Base-by-base conservation (phyloP, 2,888 invertebrate species). In the Caenorhabditis sp. region DNA sequence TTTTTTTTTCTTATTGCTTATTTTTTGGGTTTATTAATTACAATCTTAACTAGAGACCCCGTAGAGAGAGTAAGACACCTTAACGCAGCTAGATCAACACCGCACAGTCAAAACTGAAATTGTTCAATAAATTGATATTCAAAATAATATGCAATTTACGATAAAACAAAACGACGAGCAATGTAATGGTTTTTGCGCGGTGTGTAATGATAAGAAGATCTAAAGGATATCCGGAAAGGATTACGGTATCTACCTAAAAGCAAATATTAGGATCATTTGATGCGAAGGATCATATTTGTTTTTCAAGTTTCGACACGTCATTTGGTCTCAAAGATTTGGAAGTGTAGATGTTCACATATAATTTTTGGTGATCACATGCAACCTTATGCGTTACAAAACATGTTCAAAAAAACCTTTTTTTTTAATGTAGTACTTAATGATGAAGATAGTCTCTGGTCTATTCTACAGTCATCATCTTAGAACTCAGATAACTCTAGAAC, bases 31-130 rank as follows among this genome's bases (percentile, higher is more conserved):
- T 3, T 2, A 52, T 5, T 23, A 4, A 20, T 20, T 7, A 23
- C 21, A 52, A 52, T 52, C 20, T 52, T 52, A 52, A 12, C 2
- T 17, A 12, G 17, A 14, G 43, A 43, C 43, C 43, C 43, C 17
- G 5, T 43, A 43, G 43, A 43, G 43, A 26, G 26, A 26, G 56
- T 59, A 60, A 67, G 67, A 70, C 66, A 70, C 70, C 66, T 70
- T 63, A 67, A 67, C 72, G 72, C 62, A 60, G 62, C 72, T 63
- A 63, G 38, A 62, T 65, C 66, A 58, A 69, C 74, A 70, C 66
- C 69, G 66, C 66, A 67, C 74, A 70, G 74, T 62, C 67, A 57
- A 67, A 74, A 63, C 74, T 74, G 74, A 74, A 68, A 67, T 38
- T 8, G n/a, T n/a, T n/a, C n/a, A 43, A 43, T 43, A 43, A 3